A percentile compares a stretch with the other conserved stretches of the same genome.
These are phyloP conservation scores for Lonchura striata DNA, from an alignment of 2,113 vertebrate species.

Conservation along the genomic window DNA sequence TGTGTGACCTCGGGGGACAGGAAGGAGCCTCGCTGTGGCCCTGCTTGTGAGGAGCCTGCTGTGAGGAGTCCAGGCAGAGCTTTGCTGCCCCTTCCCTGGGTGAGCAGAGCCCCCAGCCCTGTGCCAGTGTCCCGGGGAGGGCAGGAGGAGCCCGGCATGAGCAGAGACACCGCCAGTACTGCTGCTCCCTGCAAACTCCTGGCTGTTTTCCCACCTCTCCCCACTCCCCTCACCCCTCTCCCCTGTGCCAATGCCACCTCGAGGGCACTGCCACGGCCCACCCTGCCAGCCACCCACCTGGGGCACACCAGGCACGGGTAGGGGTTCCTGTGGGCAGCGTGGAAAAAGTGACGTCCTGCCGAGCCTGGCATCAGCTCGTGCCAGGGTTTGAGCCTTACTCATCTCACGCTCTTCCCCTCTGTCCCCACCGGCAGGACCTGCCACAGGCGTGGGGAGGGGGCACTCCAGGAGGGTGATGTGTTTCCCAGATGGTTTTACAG, in stretches of 20 bases:
- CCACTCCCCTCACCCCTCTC: fast-evolving
- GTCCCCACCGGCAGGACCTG: fast-evolving
- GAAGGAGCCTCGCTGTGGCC: neutral
- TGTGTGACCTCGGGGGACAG: neutral
- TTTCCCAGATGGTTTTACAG: neutral
- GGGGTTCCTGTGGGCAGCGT: neutral
- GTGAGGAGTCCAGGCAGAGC: neutral
- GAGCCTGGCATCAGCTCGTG: neutral
- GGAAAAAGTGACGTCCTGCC: fast-evolving
- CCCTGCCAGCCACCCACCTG: neutral
- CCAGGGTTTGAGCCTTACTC: neutral
- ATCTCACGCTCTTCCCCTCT: neutral
- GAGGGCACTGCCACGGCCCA: neutral
- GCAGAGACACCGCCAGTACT: neutral
- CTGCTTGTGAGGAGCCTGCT: neutral
- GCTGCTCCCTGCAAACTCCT: neutral
- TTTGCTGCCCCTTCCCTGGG: neutral
- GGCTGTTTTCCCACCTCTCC: neutral
- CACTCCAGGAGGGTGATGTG: fast-evolving
- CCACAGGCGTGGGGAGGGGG: neutral
- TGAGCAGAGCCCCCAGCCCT: neutral
- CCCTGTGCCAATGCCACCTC: neutral
- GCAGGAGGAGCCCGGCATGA: fast-evolving
- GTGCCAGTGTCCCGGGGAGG: neutral
- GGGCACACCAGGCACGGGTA: neutral